phyloP scores from a whole-genome alignment of 1,140 invertebrate species.

The Lucilia cuprina region DNA sequence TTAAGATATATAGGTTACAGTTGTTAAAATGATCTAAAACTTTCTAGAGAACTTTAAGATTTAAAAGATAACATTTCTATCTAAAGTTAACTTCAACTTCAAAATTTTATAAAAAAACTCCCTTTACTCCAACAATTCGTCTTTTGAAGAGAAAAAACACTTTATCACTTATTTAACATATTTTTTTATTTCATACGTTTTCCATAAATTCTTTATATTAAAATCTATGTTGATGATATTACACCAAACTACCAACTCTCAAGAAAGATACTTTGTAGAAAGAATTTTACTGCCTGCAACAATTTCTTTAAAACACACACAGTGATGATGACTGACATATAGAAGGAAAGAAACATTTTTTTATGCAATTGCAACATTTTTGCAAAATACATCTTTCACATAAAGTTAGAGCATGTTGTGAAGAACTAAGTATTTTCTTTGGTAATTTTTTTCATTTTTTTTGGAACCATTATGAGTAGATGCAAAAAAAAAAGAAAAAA shows the following conservation, averaged over 20 bases:
- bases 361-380: not conserved
- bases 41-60: too few relatives aligned
- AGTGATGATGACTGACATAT: not conserved
- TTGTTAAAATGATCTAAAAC: too few relatives aligned
- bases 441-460: too few relatives aligned
- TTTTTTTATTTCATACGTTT: not conserved
- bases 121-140: too few relatives aligned
- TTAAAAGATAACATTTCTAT: too few relatives aligned
- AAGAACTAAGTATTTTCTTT: not conserved
- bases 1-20: too few relatives aligned
- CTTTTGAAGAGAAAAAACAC: not conserved
- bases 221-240: not conserved
- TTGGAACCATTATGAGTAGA: too few relatives aligned
- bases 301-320: not conserved
- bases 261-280: not conserved
- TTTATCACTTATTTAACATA: slow-evolving; percentile 6
- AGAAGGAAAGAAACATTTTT: not conserved
- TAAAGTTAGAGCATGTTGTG: not conserved
- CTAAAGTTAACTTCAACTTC: too few relatives aligned
- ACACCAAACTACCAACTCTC: not conserved
- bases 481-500: too few relatives aligned
- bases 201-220: not conserved
- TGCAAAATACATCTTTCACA: not conserved
- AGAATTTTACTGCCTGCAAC: not conserved
- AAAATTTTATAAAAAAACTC: too few relatives aligned